phyloP scores from a whole-genome alignment of 2,888 invertebrate species.

The Onchidella celtica region DNA sequence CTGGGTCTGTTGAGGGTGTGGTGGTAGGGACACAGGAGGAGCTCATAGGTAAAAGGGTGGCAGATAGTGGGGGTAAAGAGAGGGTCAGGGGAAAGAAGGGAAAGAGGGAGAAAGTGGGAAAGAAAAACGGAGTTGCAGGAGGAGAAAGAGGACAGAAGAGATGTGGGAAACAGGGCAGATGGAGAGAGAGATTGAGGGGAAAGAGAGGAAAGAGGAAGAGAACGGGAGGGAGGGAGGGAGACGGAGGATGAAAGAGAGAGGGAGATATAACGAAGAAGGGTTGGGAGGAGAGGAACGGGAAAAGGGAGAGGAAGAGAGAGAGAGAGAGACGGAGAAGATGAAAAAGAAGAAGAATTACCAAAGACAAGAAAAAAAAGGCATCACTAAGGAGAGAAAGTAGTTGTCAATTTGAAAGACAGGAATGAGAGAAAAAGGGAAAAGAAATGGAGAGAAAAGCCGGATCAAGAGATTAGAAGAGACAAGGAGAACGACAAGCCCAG shows the following conservation, averaged over 20 bases:
- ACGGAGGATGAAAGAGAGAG: conserved; percentile 8
- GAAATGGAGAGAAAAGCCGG: too few species aligned
- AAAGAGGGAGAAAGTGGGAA: conserved; percentile 2
- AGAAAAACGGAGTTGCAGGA: too few species aligned
- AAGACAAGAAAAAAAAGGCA: neutral
- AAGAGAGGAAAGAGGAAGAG: neutral
- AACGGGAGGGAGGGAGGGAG: neutral
- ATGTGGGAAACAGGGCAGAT: neutral
- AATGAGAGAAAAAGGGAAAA: neutral
- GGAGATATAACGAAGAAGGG: neutral
- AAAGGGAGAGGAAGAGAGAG: conserved; percentile 30
- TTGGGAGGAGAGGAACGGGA: neutral
- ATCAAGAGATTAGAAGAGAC: too few species aligned
- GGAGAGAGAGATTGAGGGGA: conserved; percentile 11
- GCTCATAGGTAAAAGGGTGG: too few species aligned
- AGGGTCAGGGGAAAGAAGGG: neutral
- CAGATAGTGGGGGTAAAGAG: neutral
- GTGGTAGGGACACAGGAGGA: too few species aligned
- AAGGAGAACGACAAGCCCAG: too few species aligned
- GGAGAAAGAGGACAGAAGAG: neutral
- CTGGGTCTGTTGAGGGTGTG: too few species aligned
- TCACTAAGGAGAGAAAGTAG: neutral
- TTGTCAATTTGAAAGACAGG: neutral
- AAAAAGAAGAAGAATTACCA: neutral
- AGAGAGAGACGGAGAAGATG: conserved; percentile 34